phyloP scores from a whole-genome alignment of 2,888 invertebrate genomes.

The Drosophila sordidula region DNA sequence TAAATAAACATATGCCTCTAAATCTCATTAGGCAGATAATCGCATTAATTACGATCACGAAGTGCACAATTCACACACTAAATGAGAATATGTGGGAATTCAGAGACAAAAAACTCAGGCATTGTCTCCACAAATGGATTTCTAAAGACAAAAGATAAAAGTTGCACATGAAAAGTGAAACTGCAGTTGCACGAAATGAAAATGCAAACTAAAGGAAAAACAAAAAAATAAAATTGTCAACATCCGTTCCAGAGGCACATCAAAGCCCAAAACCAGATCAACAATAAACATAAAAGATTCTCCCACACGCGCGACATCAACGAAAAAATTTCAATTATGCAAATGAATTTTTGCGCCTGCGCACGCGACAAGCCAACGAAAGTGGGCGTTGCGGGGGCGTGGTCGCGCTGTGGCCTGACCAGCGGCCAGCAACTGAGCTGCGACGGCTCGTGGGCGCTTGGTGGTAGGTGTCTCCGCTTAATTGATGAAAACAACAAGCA shows the following conservation, averaged over 20 bases:
- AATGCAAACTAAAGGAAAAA: neutral
- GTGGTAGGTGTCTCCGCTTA: constrained; percentile 40
- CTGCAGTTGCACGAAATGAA: constrained; percentile 34
- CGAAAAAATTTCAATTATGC: constrained; percentile 53
- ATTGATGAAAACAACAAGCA: constrained; percentile 39
- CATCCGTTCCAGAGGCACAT: constrained; percentile 42
- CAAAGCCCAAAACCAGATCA: constrained; percentile 28
- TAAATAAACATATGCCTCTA: neutral
- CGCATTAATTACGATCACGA: constrained; percentile 32
- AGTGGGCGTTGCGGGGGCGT: constrained; percentile 35
- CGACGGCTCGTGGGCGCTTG: constrained; percentile 26
- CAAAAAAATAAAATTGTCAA: constrained; percentile 35
- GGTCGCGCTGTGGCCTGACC: constrained; percentile 28
- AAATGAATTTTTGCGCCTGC: constrained; percentile 72
- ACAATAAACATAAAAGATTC: constrained; percentile 37
- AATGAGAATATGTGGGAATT: constrained; percentile 44
- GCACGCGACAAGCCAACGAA: constrained; percentile 65
- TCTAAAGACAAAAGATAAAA: constrained; percentile 8
- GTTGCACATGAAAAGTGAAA: constrained; percentile 54
- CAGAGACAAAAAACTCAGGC: constrained; percentile 1
- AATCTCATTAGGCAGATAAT: constrained; percentile 40
- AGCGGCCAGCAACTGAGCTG: constrained; percentile 1
- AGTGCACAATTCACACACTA: constrained; percentile 45
- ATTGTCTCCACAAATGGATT: constrained; percentile 33
- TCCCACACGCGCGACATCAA: constrained; percentile 37